A percentile compares a stretch with the other conserved stretches of the same genome.
Conservation (phyloP, 2,797 vertebrate genomes). For the Poeciliopsis infans region DNA sequence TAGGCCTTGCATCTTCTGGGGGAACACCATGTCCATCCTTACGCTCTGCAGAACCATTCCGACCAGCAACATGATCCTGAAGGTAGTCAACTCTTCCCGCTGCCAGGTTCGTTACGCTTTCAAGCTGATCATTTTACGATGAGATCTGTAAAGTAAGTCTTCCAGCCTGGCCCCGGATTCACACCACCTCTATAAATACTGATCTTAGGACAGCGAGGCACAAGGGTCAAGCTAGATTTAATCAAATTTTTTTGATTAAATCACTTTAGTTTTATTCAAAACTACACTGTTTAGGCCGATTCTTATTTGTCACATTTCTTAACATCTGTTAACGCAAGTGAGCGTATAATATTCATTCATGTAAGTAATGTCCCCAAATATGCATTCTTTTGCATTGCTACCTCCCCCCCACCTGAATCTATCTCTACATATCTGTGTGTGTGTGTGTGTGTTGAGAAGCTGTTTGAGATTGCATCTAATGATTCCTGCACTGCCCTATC, state of each 20-base stretch:
- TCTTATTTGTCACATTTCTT: not conserved
- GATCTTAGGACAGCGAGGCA: constrained; percentile 69
- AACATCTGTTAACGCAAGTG: not conserved
- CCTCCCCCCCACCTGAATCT: constrained; percentile 11
- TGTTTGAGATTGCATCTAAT: constrained; percentile 69
- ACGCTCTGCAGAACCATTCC: constrained; percentile 51
- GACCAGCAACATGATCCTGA: constrained; percentile 74
- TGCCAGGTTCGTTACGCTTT: constrained; percentile 78
- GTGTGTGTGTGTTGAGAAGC: constrained; percentile 55
- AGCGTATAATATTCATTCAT: not conserved
- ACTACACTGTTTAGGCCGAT: constrained; percentile 23
- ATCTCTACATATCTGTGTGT: constrained; percentile 20
- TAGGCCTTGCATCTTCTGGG: constrained; percentile 38
- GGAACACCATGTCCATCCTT: constrained; percentile 73
- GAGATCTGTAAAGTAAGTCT: constrained; percentile 77
- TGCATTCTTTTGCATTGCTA: constrained; percentile 2
- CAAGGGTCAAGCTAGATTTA: constrained; percentile 55
- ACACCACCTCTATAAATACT: constrained; percentile 73
- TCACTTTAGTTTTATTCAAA: not conserved
- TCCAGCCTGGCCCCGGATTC: constrained; percentile 58
- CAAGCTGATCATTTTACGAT: constrained; percentile 81
- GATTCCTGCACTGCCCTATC: constrained; percentile 63
- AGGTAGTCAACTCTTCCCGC: constrained; percentile 62
- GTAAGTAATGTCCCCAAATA: constrained; percentile 17
- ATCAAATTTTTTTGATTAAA: constrained; percentile 6